Percentiles rank a stretch among this genome's conserved stretches.
phyloP scores from a whole-genome alignment of 2,113 vertebrate species.

The Coregonus clupeaformis region DNA sequence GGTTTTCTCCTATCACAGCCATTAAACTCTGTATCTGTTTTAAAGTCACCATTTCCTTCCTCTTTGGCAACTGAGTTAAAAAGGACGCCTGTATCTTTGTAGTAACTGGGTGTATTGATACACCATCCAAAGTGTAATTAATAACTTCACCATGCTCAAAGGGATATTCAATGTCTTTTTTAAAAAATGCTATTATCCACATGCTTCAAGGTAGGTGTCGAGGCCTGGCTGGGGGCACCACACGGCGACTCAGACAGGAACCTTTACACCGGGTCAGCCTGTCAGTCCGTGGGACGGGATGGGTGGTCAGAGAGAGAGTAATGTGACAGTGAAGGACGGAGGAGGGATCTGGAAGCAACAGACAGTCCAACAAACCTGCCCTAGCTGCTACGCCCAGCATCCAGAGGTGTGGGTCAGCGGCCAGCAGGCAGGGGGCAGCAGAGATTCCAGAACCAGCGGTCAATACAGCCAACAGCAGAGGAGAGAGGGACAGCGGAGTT shows the following conservation, averaged over 20 bases:
- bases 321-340: conserved; percentile 38
- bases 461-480: conserved; percentile 28
- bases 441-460: conserved; percentile 48
- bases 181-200: background rate
- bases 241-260: conserved; percentile 11
- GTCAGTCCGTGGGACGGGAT: too few species aligned
- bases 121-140: too few species aligned
- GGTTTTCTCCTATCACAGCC: too few species aligned
- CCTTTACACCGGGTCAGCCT: conserved; percentile 8
- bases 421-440: conserved; percentile 59
- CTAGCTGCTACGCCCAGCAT: conserved; percentile 73
- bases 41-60: too few species aligned
- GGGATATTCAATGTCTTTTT: too few species aligned
- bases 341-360: conserved; percentile 36
- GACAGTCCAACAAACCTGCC: conserved; percentile 76
- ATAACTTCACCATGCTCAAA: too few species aligned
- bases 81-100: too few species aligned
- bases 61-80: too few species aligned
- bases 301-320: background rate
- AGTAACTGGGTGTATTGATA: too few species aligned
- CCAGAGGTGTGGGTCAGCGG: conserved; percentile 59
- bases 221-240: background rate
- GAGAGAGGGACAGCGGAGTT: conserved; percentile 34
- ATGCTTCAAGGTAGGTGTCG: conserved; percentile 7
- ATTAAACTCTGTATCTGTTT: too few species aligned